Conservation (phyloP, 2,888 invertebrate species). For the Pharmacophagus antenor region DNA sequence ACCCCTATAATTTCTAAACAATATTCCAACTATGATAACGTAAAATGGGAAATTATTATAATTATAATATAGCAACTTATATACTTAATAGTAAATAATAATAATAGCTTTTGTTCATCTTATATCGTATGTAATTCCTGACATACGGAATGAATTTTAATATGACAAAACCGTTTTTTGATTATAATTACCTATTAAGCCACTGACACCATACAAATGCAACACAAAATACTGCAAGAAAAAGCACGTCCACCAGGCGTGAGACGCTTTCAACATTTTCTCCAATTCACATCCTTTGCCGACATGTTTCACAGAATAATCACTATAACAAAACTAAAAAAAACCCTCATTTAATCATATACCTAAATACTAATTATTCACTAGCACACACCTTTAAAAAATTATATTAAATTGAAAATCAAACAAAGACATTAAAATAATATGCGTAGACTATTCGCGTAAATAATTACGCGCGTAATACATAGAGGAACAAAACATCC, state of each 20-base stretch:
- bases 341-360: neutral
- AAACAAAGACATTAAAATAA: neutral
- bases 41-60: no score
- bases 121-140: no score
- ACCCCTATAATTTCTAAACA: no score
- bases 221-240: constrained; percentile 19
- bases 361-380: neutral
- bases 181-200: constrained; percentile 26
- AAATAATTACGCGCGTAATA: constrained; percentile 23
- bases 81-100: no score
- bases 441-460: constrained; percentile 4
- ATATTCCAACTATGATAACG: no score
- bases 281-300: constrained; percentile 24
- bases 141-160: no score
- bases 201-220: constrained; percentile 11
- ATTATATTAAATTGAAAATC: constrained; percentile 6
- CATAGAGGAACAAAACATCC: constrained; percentile 34
- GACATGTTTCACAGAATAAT: constrained; percentile 26
- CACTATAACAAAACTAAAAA: neutral
- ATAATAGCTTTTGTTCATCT: no score
- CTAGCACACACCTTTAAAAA: constrained; percentile 2
- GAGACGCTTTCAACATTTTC: constrained; percentile 30
- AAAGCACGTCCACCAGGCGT: constrained; percentile 21
- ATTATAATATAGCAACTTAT: no score
- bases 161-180: neutral